Base-by-base conservation (phyloP, 1,140 invertebrate species). In the Drosophila tsacasi region DNA sequence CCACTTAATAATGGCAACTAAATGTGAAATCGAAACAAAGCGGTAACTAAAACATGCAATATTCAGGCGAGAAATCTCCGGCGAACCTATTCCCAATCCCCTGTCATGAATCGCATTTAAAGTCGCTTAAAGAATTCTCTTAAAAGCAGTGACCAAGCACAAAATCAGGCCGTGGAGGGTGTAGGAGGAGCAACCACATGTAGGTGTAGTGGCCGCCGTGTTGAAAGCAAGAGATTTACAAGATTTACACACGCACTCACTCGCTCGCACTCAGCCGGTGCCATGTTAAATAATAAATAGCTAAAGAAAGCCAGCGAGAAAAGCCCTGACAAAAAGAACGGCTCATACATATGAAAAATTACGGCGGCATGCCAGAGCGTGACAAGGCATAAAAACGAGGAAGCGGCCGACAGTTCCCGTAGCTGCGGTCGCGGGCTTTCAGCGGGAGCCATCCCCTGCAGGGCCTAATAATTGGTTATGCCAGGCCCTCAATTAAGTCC, bases 181-280 rank as follows among this genome's bases (percentile, higher is more conserved):
- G 21, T 37, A n/a, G 30, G 46, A 37, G 30, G 46, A 39, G 37
- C 37, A 46, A 49, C 55, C 44, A 55, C 44, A 67, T 50, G 30
- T 82, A 73, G 79, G 64, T 80, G 65, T 76, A 60, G 52, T 54
- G 54, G 30, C 44, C 62, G 46, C 58, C 54, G 77, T 52, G 85
- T 72, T 78, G 85, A 89, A 90, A 90, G 84, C 78, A 71, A 72
- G 64, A 84, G 81, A 89, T 89, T 87, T 87, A 87, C 84, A 89
- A 89, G 84, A 89, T 89, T 89, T 90, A 79, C 74, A 84, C 77
- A 84, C 83, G 83, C 83, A 85, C 63, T 76, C 66, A 79, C 83
- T 83, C 82, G 80, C 63, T 75, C 66, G 76, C 46, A 57, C 27
- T 39, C 32, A 58, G 9, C 25, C 9, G 39, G n/a, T 25, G 27